Percentiles rank a stretch among this genome's conserved stretches.
phyloP scores from a whole-genome alignment of 53 echinoderm and acorn worm species.

The Temnopleurus reevesii region DNA sequence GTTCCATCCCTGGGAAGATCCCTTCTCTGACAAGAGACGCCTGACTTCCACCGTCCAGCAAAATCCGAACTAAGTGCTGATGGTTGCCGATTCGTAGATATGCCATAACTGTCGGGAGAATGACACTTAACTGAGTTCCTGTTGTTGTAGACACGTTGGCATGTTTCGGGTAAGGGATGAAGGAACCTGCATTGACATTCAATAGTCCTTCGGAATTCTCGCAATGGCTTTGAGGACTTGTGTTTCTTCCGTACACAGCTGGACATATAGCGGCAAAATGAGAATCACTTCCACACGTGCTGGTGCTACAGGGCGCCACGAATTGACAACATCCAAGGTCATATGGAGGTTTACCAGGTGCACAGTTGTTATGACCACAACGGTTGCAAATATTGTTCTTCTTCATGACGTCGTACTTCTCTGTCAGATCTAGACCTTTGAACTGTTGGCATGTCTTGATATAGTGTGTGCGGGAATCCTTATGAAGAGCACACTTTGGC shows the following conservation, averaged over 20 bases:
- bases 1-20: background rate
- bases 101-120: conserved; percentile 24
- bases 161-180: background rate
- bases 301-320: conserved; percentile 44
- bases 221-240: background rate
- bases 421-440: conserved; percentile 2
- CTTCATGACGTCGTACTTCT: conserved; percentile 62
- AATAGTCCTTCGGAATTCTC: no score
- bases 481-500: conserved; percentile 67
- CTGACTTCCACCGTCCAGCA: conserved; percentile 58
- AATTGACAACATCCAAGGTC: conserved; percentile 52
- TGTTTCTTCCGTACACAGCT: conserved; percentile 33
- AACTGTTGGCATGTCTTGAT: conserved; percentile 56
- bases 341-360: conserved; percentile 59
- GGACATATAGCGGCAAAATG: conserved; percentile 82
- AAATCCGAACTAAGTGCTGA: background rate
- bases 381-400: conserved; percentile 53
- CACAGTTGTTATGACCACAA: conserved; percentile 67
- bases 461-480: conserved; percentile 25
- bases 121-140: background rate
- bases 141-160: background rate
- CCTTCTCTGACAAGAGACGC: conserved; percentile 46
- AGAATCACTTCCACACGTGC: conserved; percentile 66
- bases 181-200: background rate
- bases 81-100: conserved; percentile 29